phyloP scores from a whole-genome alignment of 2,113 vertebrate genomes.

The Thinocorus orbignyianus region DNA sequence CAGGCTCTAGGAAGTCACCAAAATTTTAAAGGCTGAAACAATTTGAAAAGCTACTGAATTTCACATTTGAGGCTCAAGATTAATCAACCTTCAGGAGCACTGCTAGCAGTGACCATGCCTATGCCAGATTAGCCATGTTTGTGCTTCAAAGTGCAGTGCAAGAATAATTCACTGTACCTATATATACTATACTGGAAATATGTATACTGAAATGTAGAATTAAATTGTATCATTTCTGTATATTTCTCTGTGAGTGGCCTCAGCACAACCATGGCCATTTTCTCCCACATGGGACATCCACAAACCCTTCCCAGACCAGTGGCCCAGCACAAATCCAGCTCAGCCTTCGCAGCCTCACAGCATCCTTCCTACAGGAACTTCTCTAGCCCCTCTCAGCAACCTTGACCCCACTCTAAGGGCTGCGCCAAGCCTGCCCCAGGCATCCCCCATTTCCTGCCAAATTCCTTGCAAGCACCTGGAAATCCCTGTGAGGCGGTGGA shows the following conservation, averaged over 20 bases:
- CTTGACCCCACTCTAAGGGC: too few species aligned
- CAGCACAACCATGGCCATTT: neutral
- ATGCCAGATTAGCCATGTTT: rapidly evolving
- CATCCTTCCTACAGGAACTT: neutral
- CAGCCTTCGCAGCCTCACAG: rapidly evolving
- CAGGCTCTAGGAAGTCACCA: neutral
- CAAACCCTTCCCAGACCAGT: neutral
- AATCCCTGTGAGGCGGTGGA: rapidly evolving
- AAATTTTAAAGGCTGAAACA: neutral
- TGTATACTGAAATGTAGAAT: neutral
- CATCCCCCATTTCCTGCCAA: neutral
- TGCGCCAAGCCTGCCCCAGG: neutral
- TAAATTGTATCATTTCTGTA: neutral
- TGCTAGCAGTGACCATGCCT: neutral
- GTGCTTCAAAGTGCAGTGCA: neutral
- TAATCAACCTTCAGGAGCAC: neutral
- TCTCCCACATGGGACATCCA: rapidly evolving
- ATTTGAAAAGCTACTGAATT: neutral
- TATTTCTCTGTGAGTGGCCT: neutral
- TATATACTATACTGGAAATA: neutral
- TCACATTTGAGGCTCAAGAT: neutral
- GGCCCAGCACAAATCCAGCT: neutral
- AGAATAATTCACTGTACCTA: neutral
- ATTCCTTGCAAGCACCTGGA: rapidly evolving
- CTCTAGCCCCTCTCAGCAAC: neutral